Base-by-base conservation (phyloP, 2,113 vertebrate genomes). In the Odontophorus gujanensis region DNA sequence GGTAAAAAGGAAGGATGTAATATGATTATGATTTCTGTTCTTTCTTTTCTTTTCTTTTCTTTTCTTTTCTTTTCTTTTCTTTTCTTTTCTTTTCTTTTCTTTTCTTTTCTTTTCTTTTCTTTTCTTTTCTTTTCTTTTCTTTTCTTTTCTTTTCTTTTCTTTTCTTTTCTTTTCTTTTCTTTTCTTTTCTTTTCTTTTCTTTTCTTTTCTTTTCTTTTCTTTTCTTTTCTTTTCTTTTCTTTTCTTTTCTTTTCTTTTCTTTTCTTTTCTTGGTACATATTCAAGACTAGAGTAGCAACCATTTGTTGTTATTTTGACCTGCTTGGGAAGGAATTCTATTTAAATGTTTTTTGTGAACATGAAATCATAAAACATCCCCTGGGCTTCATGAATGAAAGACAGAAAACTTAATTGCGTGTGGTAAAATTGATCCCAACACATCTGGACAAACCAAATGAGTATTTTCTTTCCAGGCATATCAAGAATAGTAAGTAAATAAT, bases 401-500 rank as follows among this genome's bases (percentile, higher is more conserved):
- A 81, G 42, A 87, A 68, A 72, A 25, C 28, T 93, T 84, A 87
- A 79, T 5, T 69, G 11, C 3, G 47, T 78, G 48, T 66, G 13
- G 68, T 87, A 93, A 90, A 90, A 87, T 34, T 61, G 7, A 68
- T 80, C 78, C 13, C 66, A 76, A 91, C 40, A 7, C 43, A 83
- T 48, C 59, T 67, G 77, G 51, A 75, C 38, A 89, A 86, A 90
- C 25, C 7, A 75, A 78, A 62, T 63, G 0, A 36, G 8, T 85
- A 81, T 68, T 96, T 90, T 86, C 21, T 22, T 96, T 84, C 14
- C 2, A 24, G 12, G 69, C 3, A 50, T 73, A 81, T 53, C 77
- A 95, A 57, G 6, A 77, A 20, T 95, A 87, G 83, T 67, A 89
- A 77, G 19, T 2, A 81, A 68, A 81, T 86, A 80, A 80, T 62